A percentile compares a stretch with the other conserved stretches of the same genome.
Evolutionary conservation across 2,113 vertebrate species (phyloP).

Genomic region (Nothobranchius kuhntae): DNA sequence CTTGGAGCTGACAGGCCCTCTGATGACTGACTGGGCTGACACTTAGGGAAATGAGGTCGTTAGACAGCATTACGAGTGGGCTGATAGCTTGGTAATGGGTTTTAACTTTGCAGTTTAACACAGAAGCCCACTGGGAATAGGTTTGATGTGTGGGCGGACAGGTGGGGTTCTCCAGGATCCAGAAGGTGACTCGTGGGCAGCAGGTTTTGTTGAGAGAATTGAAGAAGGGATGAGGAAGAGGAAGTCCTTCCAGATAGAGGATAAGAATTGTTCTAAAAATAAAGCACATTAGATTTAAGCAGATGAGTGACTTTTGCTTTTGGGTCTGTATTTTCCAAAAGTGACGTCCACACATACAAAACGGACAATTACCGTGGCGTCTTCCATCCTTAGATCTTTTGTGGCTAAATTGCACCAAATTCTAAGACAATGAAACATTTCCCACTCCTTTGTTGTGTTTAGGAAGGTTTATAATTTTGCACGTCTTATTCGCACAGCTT

Average conservation of each 20-base stretch:
- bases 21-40: slow-evolving; percentile 76
- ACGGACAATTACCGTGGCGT: slow-evolving; percentile 22
- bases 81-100: slow-evolving; percentile 89
- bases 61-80: slow-evolving; percentile 85
- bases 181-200: slow-evolving; percentile 58
- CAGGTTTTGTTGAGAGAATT: slow-evolving; percentile 7
- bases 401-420: slow-evolving; percentile 8
- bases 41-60: slow-evolving; percentile 91
- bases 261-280: slow-evolving; percentile 71
- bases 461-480: slow-evolving; percentile 52
- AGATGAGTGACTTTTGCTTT: slow-evolving; percentile 56
- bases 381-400: slow-evolving; percentile 41
- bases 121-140: slow-evolving; percentile 81
- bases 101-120: slow-evolving; percentile 85
- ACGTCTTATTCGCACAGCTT: slow-evolving; percentile 37
- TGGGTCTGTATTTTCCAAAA: slow-evolving; percentile 25
- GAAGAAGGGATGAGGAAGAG: slow-evolving; percentile 5
- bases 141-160: slow-evolving; percentile 82
- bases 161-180: slow-evolving; percentile 78
- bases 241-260: slow-evolving; percentile 16
- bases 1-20: slow-evolving; percentile 56
- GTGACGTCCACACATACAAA: slow-evolving; percentile 26
- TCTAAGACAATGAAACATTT: slow-evolving; percentile 62
- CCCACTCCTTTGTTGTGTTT: slow-evolving; percentile 49
- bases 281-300: slow-evolving; percentile 55